Evolutionary conservation across 2,113 vertebrate species (phyloP).

Genomic region (Prunella himalayana): DNA sequence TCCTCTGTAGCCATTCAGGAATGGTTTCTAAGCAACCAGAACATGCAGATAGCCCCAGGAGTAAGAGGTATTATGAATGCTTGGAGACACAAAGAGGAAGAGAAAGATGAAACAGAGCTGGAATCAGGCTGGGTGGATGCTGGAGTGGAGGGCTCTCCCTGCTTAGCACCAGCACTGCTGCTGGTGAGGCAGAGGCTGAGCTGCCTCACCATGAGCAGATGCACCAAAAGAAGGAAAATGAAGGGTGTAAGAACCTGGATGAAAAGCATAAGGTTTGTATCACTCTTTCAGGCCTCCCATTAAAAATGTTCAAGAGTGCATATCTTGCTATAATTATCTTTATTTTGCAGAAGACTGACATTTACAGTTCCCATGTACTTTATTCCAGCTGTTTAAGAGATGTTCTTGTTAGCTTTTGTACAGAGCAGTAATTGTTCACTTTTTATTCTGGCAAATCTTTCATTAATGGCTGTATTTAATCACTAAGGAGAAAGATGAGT

Average conservation of each 20-base stretch:
- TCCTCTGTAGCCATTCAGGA: constrained; percentile 1
- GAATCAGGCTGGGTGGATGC: background rate
- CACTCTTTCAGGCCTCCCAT: background rate
- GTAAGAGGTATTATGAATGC: background rate
- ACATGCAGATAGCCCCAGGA: constrained; percentile 7
- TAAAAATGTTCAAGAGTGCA: background rate
- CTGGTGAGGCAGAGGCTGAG: background rate
- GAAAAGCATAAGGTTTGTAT: background rate
- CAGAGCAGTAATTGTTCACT: background rate
- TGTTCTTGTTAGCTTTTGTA: background rate
- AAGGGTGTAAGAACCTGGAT: background rate
- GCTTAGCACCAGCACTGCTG: fast-evolving
- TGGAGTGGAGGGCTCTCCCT: background rate
- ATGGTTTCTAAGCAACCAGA: constrained; percentile 55
- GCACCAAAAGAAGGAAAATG: background rate
- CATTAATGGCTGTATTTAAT: background rate
- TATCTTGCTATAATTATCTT: background rate
- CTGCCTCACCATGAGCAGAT: background rate
- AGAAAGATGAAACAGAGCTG: background rate
- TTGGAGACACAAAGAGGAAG: background rate
- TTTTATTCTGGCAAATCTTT: background rate
- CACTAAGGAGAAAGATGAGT: background rate
- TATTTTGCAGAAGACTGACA: background rate
- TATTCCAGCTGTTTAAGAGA: background rate
- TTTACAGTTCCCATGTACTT: background rate